Base-by-base conservation (phyloP, 2,888 invertebrate genomes). In the Hesperia comma region DNA sequence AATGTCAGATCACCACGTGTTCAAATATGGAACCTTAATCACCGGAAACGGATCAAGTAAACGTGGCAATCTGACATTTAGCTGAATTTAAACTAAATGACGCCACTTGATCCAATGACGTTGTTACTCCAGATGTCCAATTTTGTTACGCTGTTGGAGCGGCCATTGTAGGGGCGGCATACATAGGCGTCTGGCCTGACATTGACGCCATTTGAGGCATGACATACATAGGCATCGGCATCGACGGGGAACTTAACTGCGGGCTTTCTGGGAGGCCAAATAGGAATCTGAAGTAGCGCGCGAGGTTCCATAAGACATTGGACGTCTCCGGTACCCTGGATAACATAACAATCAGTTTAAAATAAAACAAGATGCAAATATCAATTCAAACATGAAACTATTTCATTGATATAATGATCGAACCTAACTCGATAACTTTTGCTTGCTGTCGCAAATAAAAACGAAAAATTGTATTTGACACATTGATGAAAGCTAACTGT, bases 221-320 rank as follows among this genome's bases (percentile, higher is more conserved):
- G 69, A 85, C 83, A 79, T 88, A 92, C 90, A 91, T 90, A 12
- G 92, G 92, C 87, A 91, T 90, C 67, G 84, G 77, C 89, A 92
- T 90, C 57, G 89, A 81, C 71, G 83, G 85, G 54, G 83, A 83
- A 76, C 79, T 90, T 84, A 92, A 78, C 80, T 90, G 85, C 82
- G 90, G 80, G 76, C 76, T 70, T 74, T 84, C 82, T 80, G 90
- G 86, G 81, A 89, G 72, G 80, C 91, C 90, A 84, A 92, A 88
- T 80, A 92, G 82, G 87, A 84, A 74, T 88, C 84, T 90, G 92
- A 90, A 86, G 92, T 88, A 88, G 87, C 88, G 86, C 88, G 92
- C 88, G 92, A 92, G 81, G 86, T 86, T 86, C 92, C 91, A 88
- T 92, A 93, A 80, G 81, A 93, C 88, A 93, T 93, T 87, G 93